phyloP scores from a whole-genome alignment of 2,797 vertebrate genomes.

The Gila robusta region DNA sequence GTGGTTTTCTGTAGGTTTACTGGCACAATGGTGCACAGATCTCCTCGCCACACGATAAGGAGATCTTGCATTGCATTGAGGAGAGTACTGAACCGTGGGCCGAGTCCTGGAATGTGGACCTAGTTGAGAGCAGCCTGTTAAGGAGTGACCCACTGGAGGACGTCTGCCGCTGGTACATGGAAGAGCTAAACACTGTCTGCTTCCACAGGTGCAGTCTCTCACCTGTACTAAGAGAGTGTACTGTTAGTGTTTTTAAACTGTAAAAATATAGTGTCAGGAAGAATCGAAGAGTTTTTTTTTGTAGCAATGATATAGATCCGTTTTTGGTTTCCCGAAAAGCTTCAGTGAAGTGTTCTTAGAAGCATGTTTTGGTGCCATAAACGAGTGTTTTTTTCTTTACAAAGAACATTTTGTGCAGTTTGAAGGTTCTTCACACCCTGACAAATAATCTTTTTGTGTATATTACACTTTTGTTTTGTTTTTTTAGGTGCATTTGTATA shows the following conservation, averaged over 20 bases:
- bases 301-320: neutral
- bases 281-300: neutral
- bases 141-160: slow-evolving; percentile 85
- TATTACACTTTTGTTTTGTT: neutral
- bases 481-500: neutral
- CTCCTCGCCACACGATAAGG: slow-evolving; percentile 89
- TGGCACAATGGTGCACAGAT: slow-evolving; percentile 96
- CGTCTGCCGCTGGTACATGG: slow-evolving; percentile 87
- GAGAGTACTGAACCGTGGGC: slow-evolving; percentile 90
- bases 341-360: neutral
- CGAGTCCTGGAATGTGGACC: slow-evolving; percentile 87
- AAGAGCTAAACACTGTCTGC: slow-evolving; percentile 87
- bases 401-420: neutral
- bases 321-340: neutral
- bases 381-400: neutral
- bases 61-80: slow-evolving; percentile 88
- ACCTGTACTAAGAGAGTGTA: slow-evolving; percentile 6
- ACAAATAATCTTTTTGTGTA: neutral
- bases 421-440: neutral
- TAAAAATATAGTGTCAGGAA: neutral
- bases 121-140: slow-evolving; percentile 83
- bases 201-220: slow-evolving; percentile 84
- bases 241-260: neutral
- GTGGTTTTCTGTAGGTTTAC: slow-evolving; percentile 84
- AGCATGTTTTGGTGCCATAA: neutral